These are phyloP conservation scores for Nemotelus pantherinus DNA, from an alignment of 2,888 invertebrate species.

Conservation along the genomic window DNA sequence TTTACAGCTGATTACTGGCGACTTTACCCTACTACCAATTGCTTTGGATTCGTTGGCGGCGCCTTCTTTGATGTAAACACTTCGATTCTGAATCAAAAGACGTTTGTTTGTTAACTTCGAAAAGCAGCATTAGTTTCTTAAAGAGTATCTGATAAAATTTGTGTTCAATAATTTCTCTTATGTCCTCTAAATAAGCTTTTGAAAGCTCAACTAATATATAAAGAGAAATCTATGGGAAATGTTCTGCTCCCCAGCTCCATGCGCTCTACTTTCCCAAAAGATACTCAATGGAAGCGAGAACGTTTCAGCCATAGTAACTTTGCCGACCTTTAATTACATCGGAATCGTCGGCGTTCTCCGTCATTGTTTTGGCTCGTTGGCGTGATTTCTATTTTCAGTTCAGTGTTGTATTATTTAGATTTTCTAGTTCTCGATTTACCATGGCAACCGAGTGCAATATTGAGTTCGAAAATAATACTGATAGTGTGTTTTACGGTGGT, in stretches of 20 bases:
- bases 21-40: no score
- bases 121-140: no score
- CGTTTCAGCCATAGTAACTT: not conserved
- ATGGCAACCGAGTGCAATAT: conserved; percentile 63
- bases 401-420: not conserved
- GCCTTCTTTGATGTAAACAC: no score
- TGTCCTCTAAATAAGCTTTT: not conserved
- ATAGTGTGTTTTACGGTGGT: conserved; percentile 63
- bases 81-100: no score
- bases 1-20: no score
- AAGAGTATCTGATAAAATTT: no score
- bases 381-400: not conserved
- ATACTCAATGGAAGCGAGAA: not conserved
- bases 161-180: no score
- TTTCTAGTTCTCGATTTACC: no score
- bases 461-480: conserved; percentile 59
- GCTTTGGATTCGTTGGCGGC: no score
- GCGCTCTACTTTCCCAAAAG: no score
- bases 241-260: not conserved
- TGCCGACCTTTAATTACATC: not conserved
- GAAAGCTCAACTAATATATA: not conserved
- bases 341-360: not conserved
- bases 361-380: not conserved
- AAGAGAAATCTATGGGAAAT: not conserved
- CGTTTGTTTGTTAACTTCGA: no score